A percentile compares a stretch with the other conserved stretches of the same genome.
Evolutionary conservation across 1,140 invertebrate genomes (phyloP).

Genomic region (Lucilia cuprina): DNA sequence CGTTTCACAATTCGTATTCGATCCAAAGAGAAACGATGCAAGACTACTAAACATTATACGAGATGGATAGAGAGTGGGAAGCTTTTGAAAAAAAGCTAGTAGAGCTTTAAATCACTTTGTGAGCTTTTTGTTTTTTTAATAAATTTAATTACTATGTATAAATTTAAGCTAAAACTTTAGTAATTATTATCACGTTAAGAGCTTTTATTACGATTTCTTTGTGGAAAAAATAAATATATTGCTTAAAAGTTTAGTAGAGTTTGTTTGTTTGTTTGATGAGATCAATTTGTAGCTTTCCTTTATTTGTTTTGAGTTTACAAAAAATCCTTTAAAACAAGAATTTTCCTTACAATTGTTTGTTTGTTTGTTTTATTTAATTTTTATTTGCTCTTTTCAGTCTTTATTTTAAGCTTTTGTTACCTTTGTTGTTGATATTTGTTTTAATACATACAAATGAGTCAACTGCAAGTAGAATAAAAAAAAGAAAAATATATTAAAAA

Average conservation of each 20-base stretch:
- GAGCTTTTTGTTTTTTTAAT: background rate
- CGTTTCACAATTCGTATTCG: slow-evolving; percentile 48
- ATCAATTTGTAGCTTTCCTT: background rate
- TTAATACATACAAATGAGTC: background rate
- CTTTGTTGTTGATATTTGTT: background rate
- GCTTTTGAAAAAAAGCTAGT: background rate
- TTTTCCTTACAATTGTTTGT: background rate
- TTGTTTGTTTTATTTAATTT: background rate
- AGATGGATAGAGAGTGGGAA: background rate
- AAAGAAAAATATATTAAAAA: background rate
- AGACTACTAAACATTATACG: slow-evolving; percentile 62
- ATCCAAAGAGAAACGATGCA: slow-evolving; percentile 61
- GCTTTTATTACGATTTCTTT: background rate
- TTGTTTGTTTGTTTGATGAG: background rate
- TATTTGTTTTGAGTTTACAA: too few species aligned
- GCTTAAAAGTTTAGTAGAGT: background rate
- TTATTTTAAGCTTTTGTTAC: slow-evolving; percentile 9
- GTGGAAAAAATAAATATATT: background rate
- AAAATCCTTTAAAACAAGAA: slow-evolving; percentile 6
- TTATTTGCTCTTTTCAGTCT: slow-evolving; percentile 14
- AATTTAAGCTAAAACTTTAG: background rate
- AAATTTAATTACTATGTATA: background rate
- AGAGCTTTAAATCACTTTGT: slow-evolving; percentile 1
- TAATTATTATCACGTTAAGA: background rate
- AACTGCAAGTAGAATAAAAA: slow-evolving; percentile 16